A percentile compares a stretch with the other conserved stretches of the same genome.
These are phyloP conservation scores for Threskiornis aethiopicus DNA, from an alignment of 2,797 vertebrate species.

Conservation along the genomic window DNA sequence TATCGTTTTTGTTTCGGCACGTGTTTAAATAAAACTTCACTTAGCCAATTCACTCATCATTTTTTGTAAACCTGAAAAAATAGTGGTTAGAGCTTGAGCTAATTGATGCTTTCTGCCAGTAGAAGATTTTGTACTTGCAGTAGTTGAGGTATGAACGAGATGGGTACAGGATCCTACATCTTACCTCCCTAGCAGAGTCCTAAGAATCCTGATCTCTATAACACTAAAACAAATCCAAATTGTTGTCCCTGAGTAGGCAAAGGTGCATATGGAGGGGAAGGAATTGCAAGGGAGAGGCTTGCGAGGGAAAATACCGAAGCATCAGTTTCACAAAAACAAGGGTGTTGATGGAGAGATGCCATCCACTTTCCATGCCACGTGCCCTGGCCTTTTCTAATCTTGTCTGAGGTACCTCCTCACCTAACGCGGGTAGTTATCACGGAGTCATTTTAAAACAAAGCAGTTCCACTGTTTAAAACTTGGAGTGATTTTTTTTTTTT, in stretches of 20 bases:
- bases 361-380: neutral
- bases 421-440: neutral
- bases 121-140: conserved; percentile 32
- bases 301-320: neutral
- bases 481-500: conserved; percentile 60
- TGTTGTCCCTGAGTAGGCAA: neutral
- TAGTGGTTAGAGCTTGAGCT: conserved; percentile 8
- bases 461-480: conserved; percentile 47
- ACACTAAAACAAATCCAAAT: conserved; percentile 9
- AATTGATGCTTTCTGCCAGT: conserved; percentile 12
- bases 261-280: neutral
- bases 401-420: conserved; percentile 32
- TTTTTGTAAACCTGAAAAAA: conserved; percentile 12
- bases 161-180: neutral
- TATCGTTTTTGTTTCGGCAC: neutral
- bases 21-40: neutral
- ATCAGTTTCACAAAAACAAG: neutral
- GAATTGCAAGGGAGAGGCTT: neutral
- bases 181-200: conserved; percentile 15
- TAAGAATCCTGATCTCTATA: conserved; percentile 12
- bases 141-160: neutral
- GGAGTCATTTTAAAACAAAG: conserved; percentile 58
- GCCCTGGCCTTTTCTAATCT: neutral
- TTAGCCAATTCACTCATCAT: neutral
- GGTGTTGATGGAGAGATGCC: neutral